These are phyloP conservation scores for Hirtodrosophila duncani DNA, from an alignment of 2,888 invertebrate genomes.

Conservation along the genomic window DNA sequence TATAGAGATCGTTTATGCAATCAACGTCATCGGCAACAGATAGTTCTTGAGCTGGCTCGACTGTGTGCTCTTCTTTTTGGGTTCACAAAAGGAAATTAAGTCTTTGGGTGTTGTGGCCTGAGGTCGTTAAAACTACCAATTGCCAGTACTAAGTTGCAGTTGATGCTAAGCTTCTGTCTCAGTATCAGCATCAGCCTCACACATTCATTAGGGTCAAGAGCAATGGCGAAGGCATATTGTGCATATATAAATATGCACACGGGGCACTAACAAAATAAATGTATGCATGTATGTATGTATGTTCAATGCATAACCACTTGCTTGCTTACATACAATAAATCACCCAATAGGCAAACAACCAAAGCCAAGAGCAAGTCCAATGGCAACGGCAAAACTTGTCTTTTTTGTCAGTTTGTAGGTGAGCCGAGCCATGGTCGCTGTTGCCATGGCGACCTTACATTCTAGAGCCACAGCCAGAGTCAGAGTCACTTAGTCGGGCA, in stretches of 20 bases:
- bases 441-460: conserved; percentile 60
- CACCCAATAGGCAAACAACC: conserved; percentile 70
- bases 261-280: conserved; percentile 1
- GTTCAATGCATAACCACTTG: no score
- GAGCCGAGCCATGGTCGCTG: conserved; percentile 74
- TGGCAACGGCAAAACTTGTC: conserved; percentile 56
- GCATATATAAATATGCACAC: conserved; percentile 1
- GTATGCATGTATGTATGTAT: conserved; percentile 11
- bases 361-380: conserved; percentile 72
- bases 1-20: conserved; percentile 46
- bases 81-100: conserved; percentile 50
- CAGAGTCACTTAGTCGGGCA: conserved; percentile 23
- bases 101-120: conserved; percentile 27
- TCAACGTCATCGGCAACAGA: conserved; percentile 29
- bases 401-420: conserved; percentile 72
- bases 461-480: conserved; percentile 11
- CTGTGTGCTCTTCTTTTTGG: conserved; percentile 1
- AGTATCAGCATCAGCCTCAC: neutral
- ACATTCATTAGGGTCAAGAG: conserved; percentile 68
- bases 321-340: no score
- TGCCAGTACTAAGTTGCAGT: neutral
- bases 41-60: conserved; percentile 2
- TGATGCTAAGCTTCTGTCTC: neutral
- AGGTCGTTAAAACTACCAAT: no score
- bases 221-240: conserved; percentile 31